Conservation (phyloP, 2,797 vertebrate genomes). For the Pangasius macronema region DNA sequence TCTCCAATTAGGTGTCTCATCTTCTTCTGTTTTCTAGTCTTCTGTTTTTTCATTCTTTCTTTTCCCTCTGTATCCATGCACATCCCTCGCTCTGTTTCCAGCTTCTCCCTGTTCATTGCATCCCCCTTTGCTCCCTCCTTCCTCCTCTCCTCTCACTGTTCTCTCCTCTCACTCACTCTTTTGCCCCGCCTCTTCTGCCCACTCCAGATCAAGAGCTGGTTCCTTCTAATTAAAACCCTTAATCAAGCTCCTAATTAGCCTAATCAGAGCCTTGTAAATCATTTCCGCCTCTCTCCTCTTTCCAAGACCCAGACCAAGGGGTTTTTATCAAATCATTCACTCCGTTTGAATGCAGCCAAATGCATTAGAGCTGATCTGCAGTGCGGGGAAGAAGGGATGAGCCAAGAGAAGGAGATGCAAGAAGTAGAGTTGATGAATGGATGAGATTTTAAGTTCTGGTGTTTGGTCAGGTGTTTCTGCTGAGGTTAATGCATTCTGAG, state of each 20-base stretch:
- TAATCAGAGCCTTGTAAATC: conserved; percentile 81
- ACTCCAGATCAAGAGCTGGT: conserved; percentile 76
- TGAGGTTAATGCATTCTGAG: conserved; percentile 2
- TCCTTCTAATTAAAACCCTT: conserved; percentile 82
- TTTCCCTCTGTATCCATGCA: conserved; percentile 19
- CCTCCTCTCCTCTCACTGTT: conserved; percentile 51
- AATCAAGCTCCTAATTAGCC: conserved; percentile 83
- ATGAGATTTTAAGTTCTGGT: conserved; percentile 39
- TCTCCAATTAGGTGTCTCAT: conserved; percentile 31
- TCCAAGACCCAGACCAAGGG: conserved; percentile 66
- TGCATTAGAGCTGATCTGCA: conserved; percentile 49
- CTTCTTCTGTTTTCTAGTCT: background rate
- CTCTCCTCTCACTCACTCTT: conserved; percentile 61
- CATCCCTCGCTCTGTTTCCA: conserved; percentile 9
- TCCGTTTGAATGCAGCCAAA: conserved; percentile 68
- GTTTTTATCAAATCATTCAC: conserved; percentile 75
- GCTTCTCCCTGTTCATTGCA: background rate
- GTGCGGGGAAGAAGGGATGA: conserved; percentile 33
- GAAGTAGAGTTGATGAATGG: conserved; percentile 60
- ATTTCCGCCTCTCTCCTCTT: conserved; percentile 71
- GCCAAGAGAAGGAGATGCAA: conserved; percentile 59
- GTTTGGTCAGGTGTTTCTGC: background rate
- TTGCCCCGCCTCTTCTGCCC: conserved; percentile 46
- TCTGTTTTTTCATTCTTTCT: conserved; percentile 44
- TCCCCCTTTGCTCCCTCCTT: background rate